These are phyloP conservation scores for Bryconaethiops microstoma DNA, from an alignment of 2,797 vertebrate genomes.

Conservation along the genomic window DNA sequence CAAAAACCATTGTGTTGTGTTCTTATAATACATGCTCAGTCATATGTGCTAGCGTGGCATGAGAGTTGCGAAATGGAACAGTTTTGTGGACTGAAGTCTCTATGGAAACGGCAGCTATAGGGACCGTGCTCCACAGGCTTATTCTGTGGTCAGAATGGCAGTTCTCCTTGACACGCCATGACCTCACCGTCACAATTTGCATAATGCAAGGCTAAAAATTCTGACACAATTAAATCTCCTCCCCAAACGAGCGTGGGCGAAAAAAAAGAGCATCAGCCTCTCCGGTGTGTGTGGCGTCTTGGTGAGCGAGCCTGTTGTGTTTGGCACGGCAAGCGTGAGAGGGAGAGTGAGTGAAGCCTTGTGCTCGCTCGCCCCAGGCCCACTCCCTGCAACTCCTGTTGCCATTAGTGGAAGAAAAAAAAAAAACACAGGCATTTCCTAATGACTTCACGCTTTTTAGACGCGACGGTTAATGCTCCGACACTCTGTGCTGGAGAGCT, in stretches of 20 bases:
- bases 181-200: slow-evolving; percentile 54
- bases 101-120: slow-evolving; percentile 43
- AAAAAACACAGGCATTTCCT: slow-evolving; percentile 57
- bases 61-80: slow-evolving; percentile 15
- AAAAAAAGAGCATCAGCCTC: slow-evolving; percentile 39
- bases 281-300: slow-evolving; percentile 47
- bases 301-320: slow-evolving; percentile 55
- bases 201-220: slow-evolving; percentile 55
- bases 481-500: slow-evolving; percentile 23
- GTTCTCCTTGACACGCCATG: slow-evolving; percentile 47
- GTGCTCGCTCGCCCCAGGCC: slow-evolving; percentile 46
- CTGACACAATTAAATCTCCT: slow-evolving; percentile 51
- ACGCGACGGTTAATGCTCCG: slow-evolving; percentile 41
- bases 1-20: slow-evolving; percentile 34
- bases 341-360: slow-evolving; percentile 52
- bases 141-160: slow-evolving; percentile 49
- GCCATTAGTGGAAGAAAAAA: slow-evolving; percentile 47
- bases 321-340: slow-evolving; percentile 49
- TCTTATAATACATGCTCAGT: slow-evolving; percentile 43
- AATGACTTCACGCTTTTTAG: slow-evolving; percentile 62
- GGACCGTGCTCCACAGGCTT: slow-evolving; percentile 37
- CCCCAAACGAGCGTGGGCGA: slow-evolving; percentile 39
- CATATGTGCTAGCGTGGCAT: slow-evolving; percentile 41
- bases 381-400: slow-evolving; percentile 50
- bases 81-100: slow-evolving; percentile 39